Base-by-base conservation (phyloP, 2,888 invertebrate genomes). In the Abrostola triplasia region DNA sequence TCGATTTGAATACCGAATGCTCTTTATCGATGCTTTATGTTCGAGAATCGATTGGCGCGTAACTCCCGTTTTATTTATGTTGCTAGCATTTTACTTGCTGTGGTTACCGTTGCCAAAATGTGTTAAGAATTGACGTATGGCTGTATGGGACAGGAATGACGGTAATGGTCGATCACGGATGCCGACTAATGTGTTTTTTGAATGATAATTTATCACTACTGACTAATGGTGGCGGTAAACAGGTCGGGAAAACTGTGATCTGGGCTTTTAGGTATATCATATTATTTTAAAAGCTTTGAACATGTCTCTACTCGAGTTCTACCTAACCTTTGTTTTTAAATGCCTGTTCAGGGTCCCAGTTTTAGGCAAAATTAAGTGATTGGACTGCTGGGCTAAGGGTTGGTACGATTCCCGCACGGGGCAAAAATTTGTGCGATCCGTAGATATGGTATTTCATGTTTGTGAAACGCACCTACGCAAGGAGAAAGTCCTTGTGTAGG, bases 101-200 rank as follows among this genome's bases (percentile, higher is more conserved):
- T 44, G 59, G 63, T 52, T 66, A 58, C 63, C 42, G 71, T 42
- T 54, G 52, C 54, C 57, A 62, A 59, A 73, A 72, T 67, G 40
- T 38, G 57, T 72, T 72, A 70, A 53, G 55, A 65, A 59, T 60
- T 71, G 67, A 72, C 57, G 11, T 70, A 72, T 69, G 51, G 41
- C 50, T 51, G 59, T 13, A 37, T 60, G 11, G 40, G 13, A 58
- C 38, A 36, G 24, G 40, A 58, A 56, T 63, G 59, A 58, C 57
- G 7, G 36, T 67, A 60, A 63, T 55, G 56, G 48, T 42, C 13
- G 57, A 42, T 56, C 48, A 37, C 36, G 56, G 24, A 36, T 59
- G 48, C 49, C 24, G 13, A 54, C 36, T 42, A 50, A 68, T 59
- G 63, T 51, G 40, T 67, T 70, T 72, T 70, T 66, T 36, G 59